Evolutionary conservation across 2,888 invertebrate species (phyloP).

Genomic region (Acleris laterana): DNA sequence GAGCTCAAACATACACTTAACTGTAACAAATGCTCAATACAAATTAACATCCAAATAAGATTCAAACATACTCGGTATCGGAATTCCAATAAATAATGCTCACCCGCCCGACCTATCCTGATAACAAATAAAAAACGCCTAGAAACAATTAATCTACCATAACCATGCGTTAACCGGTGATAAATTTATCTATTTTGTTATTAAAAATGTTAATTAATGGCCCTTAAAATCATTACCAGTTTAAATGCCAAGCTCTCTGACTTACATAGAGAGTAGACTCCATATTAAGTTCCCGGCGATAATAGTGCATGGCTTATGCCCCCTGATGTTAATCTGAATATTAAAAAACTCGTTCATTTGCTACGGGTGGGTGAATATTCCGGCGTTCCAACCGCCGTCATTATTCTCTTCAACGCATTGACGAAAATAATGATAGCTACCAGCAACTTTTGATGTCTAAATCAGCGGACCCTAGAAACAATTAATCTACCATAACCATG

Average conservation of each 20-base stretch:
- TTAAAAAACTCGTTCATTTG: background rate
- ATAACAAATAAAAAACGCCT: constrained; percentile 33
- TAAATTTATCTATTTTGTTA: constrained; percentile 53
- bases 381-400: no score
- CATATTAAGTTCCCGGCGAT: no score
- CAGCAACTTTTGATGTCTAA: no score
- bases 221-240: background rate
- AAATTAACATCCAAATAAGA: constrained; percentile 19
- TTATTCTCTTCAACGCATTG: no score
- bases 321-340: constrained; percentile 14
- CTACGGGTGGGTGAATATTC: no score
- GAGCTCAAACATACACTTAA: no score
- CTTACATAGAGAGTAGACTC: background rate
- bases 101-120: constrained; percentile 24
- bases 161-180: constrained; percentile 29
- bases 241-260: background rate
- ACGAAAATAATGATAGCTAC: no score
- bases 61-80: constrained; percentile 29
- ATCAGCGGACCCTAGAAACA: constrained; percentile 43
- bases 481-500: constrained; percentile 49
- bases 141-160: constrained; percentile 51
- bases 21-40: constrained; percentile 7
- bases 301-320: background rate
- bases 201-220: constrained; percentile 58
- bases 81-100: constrained; percentile 29